Conservation (phyloP, 2,113 vertebrate genomes). For the Ophiodon elongatus region DNA sequence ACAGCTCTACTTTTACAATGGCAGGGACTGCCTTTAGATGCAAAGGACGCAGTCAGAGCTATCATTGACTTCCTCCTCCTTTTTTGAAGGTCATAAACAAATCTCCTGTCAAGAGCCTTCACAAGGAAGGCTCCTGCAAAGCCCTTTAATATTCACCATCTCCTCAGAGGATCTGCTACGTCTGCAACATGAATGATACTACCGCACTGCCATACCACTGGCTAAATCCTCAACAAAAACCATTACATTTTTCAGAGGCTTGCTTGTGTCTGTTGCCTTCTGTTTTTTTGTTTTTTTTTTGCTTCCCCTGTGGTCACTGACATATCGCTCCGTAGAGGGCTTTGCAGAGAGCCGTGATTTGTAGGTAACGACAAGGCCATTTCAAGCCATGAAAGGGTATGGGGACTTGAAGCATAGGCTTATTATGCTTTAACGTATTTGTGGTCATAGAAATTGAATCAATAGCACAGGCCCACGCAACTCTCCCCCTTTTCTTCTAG, state of each 20-base stretch:
- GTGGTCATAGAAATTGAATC: constrained; percentile 84
- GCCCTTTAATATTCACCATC: constrained; percentile 76
- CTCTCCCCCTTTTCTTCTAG: constrained; percentile 19
- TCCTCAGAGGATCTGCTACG: constrained; percentile 64
- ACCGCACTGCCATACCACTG: constrained; percentile 33
- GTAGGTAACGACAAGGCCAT: constrained; percentile 80
- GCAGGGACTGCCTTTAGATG: constrained; percentile 50
- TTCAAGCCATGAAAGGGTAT: constrained; percentile 75
- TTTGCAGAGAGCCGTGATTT: constrained; percentile 78
- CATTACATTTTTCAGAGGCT: constrained; percentile 70
- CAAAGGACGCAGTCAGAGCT: constrained; percentile 53
- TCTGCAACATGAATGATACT: constrained; percentile 63
- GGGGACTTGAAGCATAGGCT: constrained; percentile 79
- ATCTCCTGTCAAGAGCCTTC: constrained; percentile 71
- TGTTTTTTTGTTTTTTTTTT: constrained; percentile 40
- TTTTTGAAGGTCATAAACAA: constrained; percentile 80
- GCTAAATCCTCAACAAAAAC: constrained; percentile 76
- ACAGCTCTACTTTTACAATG: constrained; percentile 11
- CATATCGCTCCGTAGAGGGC: constrained; percentile 67
- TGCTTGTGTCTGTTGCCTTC: constrained; percentile 57
- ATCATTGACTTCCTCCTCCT: constrained; percentile 63
- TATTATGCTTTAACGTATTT: constrained; percentile 84
- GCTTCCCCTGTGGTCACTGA: constrained; percentile 65
- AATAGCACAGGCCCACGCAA: constrained; percentile 65
- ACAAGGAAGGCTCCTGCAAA: constrained; percentile 56